Evolutionary conservation across 2,113 vertebrate genomes (phyloP).

Genomic region (Arizona elegans): DNA sequence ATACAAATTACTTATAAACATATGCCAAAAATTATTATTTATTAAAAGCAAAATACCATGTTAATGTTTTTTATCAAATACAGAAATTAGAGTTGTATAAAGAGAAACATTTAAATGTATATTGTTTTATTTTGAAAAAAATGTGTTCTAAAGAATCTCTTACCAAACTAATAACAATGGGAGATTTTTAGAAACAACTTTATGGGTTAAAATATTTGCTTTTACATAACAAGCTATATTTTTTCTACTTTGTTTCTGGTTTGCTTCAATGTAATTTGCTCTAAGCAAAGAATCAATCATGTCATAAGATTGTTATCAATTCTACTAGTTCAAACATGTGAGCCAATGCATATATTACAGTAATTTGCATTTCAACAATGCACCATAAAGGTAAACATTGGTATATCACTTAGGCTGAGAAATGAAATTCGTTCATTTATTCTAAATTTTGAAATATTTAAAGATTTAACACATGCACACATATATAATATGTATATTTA

Average conservation of each 20-base stretch:
- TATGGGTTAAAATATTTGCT: not conserved
- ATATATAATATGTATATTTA: not conserved
- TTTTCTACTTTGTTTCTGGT: slow-evolving; percentile 6
- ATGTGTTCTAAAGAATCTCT: not conserved
- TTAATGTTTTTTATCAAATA: not conserved
- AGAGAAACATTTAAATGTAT: not conserved
- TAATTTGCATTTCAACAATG: not conserved
- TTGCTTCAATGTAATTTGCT: slow-evolving; percentile 40
- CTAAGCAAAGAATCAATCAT: slow-evolving; percentile 9
- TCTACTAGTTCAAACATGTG: slow-evolving; percentile 25
- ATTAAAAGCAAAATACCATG: not conserved
- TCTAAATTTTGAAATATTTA: slow-evolving; percentile 43
- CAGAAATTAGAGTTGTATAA: not conserved
- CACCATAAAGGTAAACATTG: slow-evolving; percentile 24
- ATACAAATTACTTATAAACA: not conserved
- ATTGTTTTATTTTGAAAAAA: not conserved
- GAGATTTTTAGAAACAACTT: not conserved
- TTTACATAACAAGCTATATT: slow-evolving; percentile 9
- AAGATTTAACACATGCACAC: slow-evolving; percentile 25
- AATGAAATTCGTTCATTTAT: slow-evolving; percentile 32
- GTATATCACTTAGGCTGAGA: slow-evolving; percentile 12
- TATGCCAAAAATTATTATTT: not conserved
- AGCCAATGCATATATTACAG: not conserved
- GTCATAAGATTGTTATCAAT: slow-evolving; percentile 29
- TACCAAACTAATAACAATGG: not conserved